Percentiles rank a stretch among this genome's conserved stretches.
These are phyloP conservation scores for Trachelipus rathkii DNA, from an alignment of 1,140 invertebrate species.

Conservation along the genomic window DNA sequence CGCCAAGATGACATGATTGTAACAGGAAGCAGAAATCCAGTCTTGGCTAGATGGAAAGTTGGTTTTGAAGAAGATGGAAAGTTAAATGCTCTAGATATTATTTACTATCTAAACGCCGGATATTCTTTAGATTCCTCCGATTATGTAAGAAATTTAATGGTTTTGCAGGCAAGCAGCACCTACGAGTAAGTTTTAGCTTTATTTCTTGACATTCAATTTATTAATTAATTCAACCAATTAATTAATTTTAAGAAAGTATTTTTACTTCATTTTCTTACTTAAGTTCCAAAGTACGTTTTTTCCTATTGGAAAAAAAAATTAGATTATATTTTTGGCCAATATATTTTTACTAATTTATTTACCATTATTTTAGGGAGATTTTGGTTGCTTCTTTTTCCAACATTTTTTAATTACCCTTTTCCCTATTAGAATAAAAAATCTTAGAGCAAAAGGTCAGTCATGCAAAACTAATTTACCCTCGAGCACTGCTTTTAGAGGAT, in stretches of 20 bases:
- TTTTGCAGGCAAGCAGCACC: slow-evolving; percentile 51
- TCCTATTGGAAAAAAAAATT: too few relatives aligned
- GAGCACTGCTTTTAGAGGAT: slow-evolving; percentile 87
- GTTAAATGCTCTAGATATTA: slow-evolving; percentile 65
- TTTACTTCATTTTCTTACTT: background rate
- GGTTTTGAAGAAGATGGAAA: slow-evolving; percentile 70
- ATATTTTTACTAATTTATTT: too few relatives aligned
- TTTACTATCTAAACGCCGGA: slow-evolving; percentile 78
- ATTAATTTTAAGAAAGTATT: background rate
- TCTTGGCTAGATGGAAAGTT: slow-evolving; percentile 78
- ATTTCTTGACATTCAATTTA: background rate
- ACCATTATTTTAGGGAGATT: too few relatives aligned
- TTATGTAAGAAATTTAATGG: slow-evolving; percentile 68
- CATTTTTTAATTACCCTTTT: too few relatives aligned
- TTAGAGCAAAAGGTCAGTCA: slow-evolving; percentile 58
- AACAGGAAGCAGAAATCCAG: slow-evolving; percentile 81
- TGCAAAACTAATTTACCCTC: slow-evolving; percentile 82
- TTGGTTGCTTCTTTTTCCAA: too few relatives aligned
- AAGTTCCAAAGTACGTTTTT: too few relatives aligned
- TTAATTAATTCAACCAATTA: background rate
- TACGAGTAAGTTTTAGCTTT: slow-evolving; percentile 14
- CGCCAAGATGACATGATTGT: slow-evolving; percentile 90
- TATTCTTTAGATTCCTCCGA: slow-evolving; percentile 74
- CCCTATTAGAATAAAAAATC: slow-evolving; percentile 5
- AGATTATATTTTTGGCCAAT: too few relatives aligned